A percentile compares a stretch with the other conserved stretches of the same genome.
phyloP scores from a whole-genome alignment of 2,888 invertebrate genomes.

The Baccha elongata region DNA sequence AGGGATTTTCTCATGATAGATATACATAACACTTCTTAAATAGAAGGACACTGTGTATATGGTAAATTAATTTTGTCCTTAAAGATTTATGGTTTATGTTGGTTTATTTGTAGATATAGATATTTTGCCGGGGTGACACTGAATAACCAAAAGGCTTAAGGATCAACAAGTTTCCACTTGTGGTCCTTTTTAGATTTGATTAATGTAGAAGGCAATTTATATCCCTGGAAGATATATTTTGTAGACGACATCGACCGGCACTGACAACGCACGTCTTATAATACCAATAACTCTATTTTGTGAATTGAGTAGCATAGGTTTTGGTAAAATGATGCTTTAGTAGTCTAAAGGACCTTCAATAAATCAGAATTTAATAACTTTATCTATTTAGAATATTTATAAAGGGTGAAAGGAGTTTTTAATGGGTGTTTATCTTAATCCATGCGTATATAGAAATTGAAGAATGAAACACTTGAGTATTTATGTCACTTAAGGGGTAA shows the following conservation, averaged over 20 bases:
- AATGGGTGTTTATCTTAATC: constrained; percentile 11
- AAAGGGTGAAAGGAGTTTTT: constrained; percentile 13
- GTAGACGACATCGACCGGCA: constrained; percentile 23
- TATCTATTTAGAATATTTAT: constrained; percentile 7
- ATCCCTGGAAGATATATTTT: constrained; percentile 43
- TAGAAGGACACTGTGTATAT: constrained; percentile 10
- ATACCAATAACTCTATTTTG: constrained; percentile 63
- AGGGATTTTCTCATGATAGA: constrained; percentile 3
- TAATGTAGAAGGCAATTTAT: constrained; percentile 63
- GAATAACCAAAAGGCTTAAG: constrained; percentile 57
- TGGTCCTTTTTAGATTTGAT: constrained; percentile 59
- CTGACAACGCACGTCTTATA: not conserved
- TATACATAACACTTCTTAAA: not conserved
- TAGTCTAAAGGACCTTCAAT: constrained; percentile 36
- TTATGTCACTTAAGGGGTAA: not conserved
- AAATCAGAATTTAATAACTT: constrained; percentile 50
- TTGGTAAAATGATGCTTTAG: constrained; percentile 33
- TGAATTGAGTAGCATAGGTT: not conserved
- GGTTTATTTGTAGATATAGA: constrained; percentile 48
- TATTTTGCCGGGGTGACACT: constrained; percentile 41
- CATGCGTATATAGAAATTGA: not conserved
- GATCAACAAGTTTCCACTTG: constrained; percentile 69
- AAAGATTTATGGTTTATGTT: constrained; percentile 61
- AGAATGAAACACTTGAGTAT: not conserved
- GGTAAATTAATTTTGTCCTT: constrained; percentile 52